These are phyloP conservation scores for Coregonus suidteri DNA, from an alignment of 2,797 vertebrate species.

Conservation along the genomic window DNA sequence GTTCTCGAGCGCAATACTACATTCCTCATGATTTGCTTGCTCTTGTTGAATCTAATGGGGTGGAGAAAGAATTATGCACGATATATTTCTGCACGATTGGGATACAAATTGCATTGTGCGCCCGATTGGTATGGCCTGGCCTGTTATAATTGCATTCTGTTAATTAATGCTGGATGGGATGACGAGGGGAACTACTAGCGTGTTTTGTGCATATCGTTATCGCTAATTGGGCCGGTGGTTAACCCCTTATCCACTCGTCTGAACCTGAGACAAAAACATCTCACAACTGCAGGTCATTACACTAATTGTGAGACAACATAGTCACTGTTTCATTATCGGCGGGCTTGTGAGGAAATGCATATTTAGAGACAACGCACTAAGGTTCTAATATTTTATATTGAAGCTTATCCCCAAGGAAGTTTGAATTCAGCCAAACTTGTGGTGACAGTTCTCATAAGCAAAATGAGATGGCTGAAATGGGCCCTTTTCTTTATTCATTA, in stretches of 20 bases:
- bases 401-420: neutral
- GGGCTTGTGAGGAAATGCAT: slow-evolving; percentile 42
- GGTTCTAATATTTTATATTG: neutral
- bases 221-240: slow-evolving; percentile 53
- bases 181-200: slow-evolving; percentile 71
- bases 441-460: no score
- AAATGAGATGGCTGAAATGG: no score
- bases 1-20: slow-evolving; percentile 53
- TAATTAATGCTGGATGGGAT: slow-evolving; percentile 72
- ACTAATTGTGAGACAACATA: slow-evolving; percentile 30
- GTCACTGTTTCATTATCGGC: slow-evolving; percentile 42
- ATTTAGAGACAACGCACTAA: slow-evolving; percentile 37
- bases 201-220: slow-evolving; percentile 71
- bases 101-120: slow-evolving; percentile 72
- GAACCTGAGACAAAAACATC: slow-evolving; percentile 30
- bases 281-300: slow-evolving; percentile 37
- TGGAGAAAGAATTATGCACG: slow-evolving; percentile 51
- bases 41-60: slow-evolving; percentile 66
- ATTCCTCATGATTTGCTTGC: slow-evolving; percentile 59
- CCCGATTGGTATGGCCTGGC: slow-evolving; percentile 65
- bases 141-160: slow-evolving; percentile 75
- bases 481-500: no score
- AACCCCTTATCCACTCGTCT: no score
- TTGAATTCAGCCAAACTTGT: neutral
- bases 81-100: slow-evolving; percentile 65